Percentiles rank a stretch among this genome's conserved stretches.
These are phyloP conservation scores for Drosophila niveifrons DNA, from an alignment of 2,888 invertebrate genomes.

Conservation along the genomic window DNA sequence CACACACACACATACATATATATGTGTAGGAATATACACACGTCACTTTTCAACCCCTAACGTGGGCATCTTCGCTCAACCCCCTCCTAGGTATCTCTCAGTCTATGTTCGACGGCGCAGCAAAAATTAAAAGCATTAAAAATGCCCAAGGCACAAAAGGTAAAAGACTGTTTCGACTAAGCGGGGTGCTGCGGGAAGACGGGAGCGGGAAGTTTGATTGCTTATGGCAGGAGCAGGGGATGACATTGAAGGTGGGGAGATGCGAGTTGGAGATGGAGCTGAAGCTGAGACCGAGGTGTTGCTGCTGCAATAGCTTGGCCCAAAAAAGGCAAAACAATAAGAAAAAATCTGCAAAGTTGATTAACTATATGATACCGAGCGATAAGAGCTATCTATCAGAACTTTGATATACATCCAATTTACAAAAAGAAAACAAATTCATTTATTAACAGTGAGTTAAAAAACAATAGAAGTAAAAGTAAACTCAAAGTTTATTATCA, in stretches of 20 bases:
- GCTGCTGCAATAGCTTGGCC: slow-evolving; percentile 69
- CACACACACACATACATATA: background rate
- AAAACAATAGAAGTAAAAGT: too few species aligned
- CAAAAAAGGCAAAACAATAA: slow-evolving; percentile 19
- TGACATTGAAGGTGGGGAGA: background rate
- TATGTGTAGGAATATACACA: background rate
- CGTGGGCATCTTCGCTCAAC: slow-evolving; percentile 47
- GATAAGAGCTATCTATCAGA: slow-evolving; percentile 5
- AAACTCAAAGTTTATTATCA: too few species aligned
- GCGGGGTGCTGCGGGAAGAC: slow-evolving; percentile 4
- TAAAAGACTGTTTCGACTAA: slow-evolving; percentile 31
- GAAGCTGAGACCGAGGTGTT: slow-evolving; percentile 57
- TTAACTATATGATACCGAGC: slow-evolving; percentile 35
- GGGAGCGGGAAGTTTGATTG: slow-evolving; percentile 20
- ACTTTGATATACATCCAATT: background rate
- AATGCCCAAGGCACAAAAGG: slow-evolving; percentile 66
- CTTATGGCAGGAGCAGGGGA: background rate
- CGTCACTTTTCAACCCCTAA: slow-evolving; percentile 68
- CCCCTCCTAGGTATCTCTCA: slow-evolving; percentile 21
- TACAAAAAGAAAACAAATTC: too few species aligned
- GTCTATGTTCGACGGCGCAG: slow-evolving; percentile 58
- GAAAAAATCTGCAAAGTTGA: slow-evolving; percentile 1
- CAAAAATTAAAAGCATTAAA: slow-evolving; percentile 81
- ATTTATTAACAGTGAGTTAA: too few species aligned
- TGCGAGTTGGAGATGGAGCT: background rate